phyloP scores from a whole-genome alignment of 2,888 invertebrate genomes.

The Scrobipalpa atriplicella region DNA sequence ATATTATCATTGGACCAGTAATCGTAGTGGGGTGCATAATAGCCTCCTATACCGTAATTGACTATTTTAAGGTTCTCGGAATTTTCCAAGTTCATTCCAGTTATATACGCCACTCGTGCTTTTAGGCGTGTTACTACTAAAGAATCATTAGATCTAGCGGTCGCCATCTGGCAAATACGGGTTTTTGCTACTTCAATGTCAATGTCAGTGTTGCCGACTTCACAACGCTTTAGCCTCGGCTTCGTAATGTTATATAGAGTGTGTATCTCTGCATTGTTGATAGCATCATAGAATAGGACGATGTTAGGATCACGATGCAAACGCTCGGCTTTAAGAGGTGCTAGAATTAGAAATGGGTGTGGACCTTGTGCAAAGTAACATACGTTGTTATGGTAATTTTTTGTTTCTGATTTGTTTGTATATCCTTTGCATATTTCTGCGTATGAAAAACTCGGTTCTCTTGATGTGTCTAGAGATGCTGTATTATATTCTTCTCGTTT shows the following conservation, averaged over 20 bases:
- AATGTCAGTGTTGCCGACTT: no score
- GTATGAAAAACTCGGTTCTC: no score
- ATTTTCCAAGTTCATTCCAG: background rate
- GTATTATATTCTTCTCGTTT: no score
- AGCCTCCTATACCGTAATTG: constrained; percentile 35
- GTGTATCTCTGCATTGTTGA: constrained; percentile 13
- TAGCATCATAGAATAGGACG: background rate
- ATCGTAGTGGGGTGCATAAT: constrained; percentile 34
- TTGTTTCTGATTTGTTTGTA: background rate
- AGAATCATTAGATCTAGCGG: no score
- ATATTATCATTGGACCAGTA: background rate
- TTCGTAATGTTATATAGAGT: background rate
- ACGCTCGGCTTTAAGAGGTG: background rate
- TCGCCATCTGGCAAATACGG: background rate
- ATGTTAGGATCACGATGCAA: background rate
- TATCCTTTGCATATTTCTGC: no score
- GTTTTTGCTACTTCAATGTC: background rate
- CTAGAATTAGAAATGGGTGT: constrained; percentile 5
- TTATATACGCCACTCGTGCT: background rate
- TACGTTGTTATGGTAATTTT: no score
- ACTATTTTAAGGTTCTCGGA: background rate
- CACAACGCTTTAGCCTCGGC: background rate
- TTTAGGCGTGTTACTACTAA: background rate
- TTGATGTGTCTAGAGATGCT: no score
- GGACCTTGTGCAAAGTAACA: background rate